phyloP scores from a whole-genome alignment of 2,888 invertebrate genomes.

The Drepanosiphum platanoidis region DNA sequence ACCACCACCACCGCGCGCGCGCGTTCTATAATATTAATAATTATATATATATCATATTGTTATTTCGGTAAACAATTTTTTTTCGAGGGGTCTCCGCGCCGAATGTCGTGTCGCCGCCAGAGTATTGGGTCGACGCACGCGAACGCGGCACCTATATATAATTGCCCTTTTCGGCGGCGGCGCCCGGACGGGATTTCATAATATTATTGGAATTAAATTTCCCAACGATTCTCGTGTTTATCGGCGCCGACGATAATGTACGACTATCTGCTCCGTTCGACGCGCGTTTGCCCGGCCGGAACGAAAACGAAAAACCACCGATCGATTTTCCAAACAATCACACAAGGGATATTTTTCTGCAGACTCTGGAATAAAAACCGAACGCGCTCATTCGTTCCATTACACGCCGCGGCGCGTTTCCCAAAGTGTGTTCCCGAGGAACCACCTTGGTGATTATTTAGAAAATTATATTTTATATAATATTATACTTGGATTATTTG shows the following conservation, averaged over 20 bases:
- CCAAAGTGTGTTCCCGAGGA: too few relatives aligned
- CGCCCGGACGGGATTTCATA: neutral
- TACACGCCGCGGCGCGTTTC: too few relatives aligned
- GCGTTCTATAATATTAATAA: neutral
- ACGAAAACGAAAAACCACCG: too few relatives aligned
- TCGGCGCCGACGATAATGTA: neutral
- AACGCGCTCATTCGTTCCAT: too few relatives aligned
- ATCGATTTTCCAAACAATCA: too few relatives aligned
- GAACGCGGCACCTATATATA: neutral
- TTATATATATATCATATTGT: neutral
- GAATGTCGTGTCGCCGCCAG: neutral
- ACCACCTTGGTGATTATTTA: too few relatives aligned
- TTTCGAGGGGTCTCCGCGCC: neutral
- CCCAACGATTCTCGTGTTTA: neutral
- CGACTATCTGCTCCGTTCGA: too few relatives aligned
- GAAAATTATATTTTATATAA: too few relatives aligned
- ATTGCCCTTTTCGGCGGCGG: neutral
- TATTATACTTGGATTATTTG: too few relatives aligned
- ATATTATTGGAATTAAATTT: neutral
- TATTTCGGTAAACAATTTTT: conserved; percentile 32
- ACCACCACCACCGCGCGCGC: neutral
- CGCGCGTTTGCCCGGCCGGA: too few relatives aligned
- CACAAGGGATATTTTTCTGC: too few relatives aligned
- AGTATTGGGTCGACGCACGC: neutral
- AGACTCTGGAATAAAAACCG: too few relatives aligned